Percentiles rank a stretch among this genome's conserved stretches.
These are phyloP conservation scores for Drosophila fungiperda DNA, from an alignment of 2,888 invertebrate genomes.

Conservation along the genomic window DNA sequence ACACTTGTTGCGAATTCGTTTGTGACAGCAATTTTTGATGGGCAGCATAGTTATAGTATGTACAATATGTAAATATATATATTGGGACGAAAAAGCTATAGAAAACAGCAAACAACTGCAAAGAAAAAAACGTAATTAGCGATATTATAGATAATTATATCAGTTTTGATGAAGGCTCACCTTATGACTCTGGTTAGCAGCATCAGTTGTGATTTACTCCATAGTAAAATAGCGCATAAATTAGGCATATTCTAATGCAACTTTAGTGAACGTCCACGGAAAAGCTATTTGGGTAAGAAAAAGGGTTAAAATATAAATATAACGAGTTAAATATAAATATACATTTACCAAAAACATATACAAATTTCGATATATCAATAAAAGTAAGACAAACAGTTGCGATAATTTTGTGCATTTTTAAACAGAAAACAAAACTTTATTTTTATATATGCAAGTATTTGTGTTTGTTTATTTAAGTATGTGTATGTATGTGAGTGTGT, in stretches of 20 bases:
- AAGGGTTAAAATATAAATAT: background rate
- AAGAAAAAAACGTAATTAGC: slow-evolving; percentile 15
- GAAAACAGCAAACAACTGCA: slow-evolving; percentile 67
- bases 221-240: slow-evolving; percentile 32
- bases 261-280: slow-evolving; percentile 50
- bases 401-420: slow-evolving; percentile 61
- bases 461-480: slow-evolving; percentile 22
- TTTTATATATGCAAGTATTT: slow-evolving; percentile 47
- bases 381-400: slow-evolving; percentile 18
- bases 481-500: slow-evolving; percentile 3
- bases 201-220: slow-evolving; percentile 33
- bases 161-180: slow-evolving; percentile 18
- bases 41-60: slow-evolving; percentile 51
- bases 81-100: slow-evolving; percentile 52
- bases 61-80: slow-evolving; percentile 39
- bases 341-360: background rate
- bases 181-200: slow-evolving; percentile 43
- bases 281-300: slow-evolving; percentile 31
- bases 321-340: background rate
- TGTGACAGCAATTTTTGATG: slow-evolving; percentile 71
- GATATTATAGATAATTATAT: no score
- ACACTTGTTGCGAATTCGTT: slow-evolving; percentile 63
- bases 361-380: background rate
- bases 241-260: slow-evolving; percentile 34
- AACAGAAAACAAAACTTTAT: slow-evolving; percentile 84